phyloP scores from a whole-genome alignment of 2,113 vertebrate species.

The Ailuropoda melanoleuca region DNA sequence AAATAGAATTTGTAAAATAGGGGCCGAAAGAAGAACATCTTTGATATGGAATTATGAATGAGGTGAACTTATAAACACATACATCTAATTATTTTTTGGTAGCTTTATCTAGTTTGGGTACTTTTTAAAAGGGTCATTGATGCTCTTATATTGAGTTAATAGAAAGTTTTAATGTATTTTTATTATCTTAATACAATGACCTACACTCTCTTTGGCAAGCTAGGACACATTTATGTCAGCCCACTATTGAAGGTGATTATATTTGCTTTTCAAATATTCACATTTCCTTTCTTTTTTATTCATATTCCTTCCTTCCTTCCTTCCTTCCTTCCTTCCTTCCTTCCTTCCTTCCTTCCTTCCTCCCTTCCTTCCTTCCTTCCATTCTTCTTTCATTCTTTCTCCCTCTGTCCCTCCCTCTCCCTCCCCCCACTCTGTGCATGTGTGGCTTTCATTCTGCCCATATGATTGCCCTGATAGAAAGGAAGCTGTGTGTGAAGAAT shows the following conservation, averaged over 20 bases:
- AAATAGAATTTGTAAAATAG: background rate
- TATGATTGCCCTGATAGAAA: background rate
- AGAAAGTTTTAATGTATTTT: background rate
- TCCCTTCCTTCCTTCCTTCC: too few relatives aligned
- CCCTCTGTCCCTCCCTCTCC: background rate
- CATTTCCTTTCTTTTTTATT: background rate
- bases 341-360: background rate
- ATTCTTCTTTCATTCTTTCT: rapidly evolving
- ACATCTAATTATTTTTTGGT: background rate
- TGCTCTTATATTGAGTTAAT: background rate
- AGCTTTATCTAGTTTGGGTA: background rate
- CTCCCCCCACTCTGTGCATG: background rate
- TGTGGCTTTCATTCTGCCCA: background rate
- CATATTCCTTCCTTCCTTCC: background rate
- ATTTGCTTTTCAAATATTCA: conserved; percentile 31
- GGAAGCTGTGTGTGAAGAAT: background rate
- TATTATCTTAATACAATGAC: background rate
- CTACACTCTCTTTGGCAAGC: background rate
- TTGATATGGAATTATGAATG: background rate
- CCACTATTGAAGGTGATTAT: background rate
- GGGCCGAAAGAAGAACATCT: background rate
- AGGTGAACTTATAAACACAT: background rate
- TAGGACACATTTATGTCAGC: background rate
- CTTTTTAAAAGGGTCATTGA: background rate
- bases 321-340: background rate